phyloP scores from a whole-genome alignment of 92 coral and sea anemone genomes.

The Micromussa lordhowensis region DNA sequence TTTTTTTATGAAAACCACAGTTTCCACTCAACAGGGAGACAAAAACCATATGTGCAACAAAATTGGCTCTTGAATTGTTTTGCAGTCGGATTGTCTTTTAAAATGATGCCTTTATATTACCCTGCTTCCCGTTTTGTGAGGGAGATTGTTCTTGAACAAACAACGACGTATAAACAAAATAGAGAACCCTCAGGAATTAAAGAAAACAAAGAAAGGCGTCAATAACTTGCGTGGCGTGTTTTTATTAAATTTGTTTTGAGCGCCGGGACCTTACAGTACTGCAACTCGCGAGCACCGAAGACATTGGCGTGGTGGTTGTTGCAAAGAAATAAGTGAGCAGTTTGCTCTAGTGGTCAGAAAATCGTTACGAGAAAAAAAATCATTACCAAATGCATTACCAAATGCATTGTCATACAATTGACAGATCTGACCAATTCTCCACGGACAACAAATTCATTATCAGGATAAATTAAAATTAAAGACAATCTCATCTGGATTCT shows the following conservation, averaged over 20 bases:
- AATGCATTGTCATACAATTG: neutral
- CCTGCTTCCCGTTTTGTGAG: neutral
- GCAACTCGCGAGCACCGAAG: neutral
- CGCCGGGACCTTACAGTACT: neutral
- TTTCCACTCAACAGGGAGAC: neutral
- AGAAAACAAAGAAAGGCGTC: constrained; percentile 2
- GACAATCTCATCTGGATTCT: neutral
- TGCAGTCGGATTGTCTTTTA: neutral
- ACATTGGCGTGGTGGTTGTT: neutral
- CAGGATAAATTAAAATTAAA: neutral
- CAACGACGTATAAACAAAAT: neutral
- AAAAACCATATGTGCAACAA: neutral
- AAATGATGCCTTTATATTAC: neutral
- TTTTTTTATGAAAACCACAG: neutral
- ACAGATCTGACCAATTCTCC: neutral
- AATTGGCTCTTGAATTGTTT: neutral
- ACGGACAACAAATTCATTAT: neutral
- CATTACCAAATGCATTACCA: neutral
- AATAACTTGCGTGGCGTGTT: neutral
- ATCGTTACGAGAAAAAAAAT: neutral
- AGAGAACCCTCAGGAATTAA: constrained; percentile 5
- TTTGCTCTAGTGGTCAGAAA: neutral
- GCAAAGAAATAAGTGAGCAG: neutral
- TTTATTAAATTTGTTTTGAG: neutral
- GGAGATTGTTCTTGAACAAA: constrained; percentile 25